Evolutionary conservation across 2,888 invertebrate genomes (phyloP).

Genomic region (Volucella inflata): DNA sequence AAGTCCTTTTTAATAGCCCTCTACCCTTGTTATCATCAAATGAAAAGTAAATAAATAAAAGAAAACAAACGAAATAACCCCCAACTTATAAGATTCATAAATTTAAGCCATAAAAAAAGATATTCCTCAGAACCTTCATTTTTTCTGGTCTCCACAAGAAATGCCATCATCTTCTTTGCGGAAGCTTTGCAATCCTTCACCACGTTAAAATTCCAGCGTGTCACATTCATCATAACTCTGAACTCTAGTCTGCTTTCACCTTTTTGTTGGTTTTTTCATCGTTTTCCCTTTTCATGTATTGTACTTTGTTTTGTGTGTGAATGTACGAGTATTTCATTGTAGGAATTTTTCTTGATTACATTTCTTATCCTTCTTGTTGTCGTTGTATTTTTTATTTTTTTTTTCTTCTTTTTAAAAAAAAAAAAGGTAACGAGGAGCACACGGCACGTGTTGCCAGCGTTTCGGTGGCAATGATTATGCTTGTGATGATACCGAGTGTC

Average conservation of each 20-base stretch:
- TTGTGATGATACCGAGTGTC: slow-evolving; percentile 90
- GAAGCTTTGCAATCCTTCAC: slow-evolving; percentile 3
- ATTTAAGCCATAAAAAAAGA: slow-evolving; percentile 11
- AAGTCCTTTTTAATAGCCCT: neutral
- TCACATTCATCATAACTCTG: slow-evolving; percentile 44
- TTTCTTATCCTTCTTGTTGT: slow-evolving; percentile 60
- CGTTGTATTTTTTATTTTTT: too few species aligned
- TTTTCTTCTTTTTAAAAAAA: too few species aligned
- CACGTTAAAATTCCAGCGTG: slow-evolving; percentile 1
- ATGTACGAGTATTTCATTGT: slow-evolving; percentile 9
- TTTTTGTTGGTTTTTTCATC: slow-evolving; percentile 1
- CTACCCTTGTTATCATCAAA: neutral
- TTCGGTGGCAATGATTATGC: slow-evolving; percentile 90
- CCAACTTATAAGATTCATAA: slow-evolving; percentile 33
- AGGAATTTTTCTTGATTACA: slow-evolving; percentile 29
- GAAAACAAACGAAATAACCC: neutral
- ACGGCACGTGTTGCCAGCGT: slow-evolving; percentile 90
- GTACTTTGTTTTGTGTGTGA: neutral
- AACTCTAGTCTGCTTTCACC: slow-evolving; percentile 7
- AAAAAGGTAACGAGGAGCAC: slow-evolving; percentile 91
- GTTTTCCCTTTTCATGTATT: neutral
- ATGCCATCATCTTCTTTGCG: neutral
- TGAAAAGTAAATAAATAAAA: slow-evolving; percentile 1
- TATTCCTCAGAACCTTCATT: neutral
- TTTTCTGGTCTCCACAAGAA: neutral